These are phyloP conservation scores for Grammomys dolichurus DNA, from an alignment of 2,113 vertebrate genomes.

Conservation along the genomic window DNA sequence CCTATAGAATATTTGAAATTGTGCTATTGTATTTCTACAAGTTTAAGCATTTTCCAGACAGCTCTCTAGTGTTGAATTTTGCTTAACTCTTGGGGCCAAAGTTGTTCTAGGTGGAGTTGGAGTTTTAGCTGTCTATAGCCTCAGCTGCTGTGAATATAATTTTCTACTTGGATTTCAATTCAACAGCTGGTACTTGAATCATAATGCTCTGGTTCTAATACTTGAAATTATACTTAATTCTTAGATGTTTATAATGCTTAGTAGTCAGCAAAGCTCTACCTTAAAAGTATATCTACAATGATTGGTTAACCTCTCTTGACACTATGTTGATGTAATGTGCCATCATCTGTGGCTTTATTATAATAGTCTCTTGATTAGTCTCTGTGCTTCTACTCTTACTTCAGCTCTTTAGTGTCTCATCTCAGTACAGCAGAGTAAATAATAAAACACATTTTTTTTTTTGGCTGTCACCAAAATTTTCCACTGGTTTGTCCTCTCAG, in stretches of 20 bases:
- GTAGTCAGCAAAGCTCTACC: background rate
- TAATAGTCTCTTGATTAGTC: background rate
- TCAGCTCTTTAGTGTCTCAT: background rate
- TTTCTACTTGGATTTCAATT: conserved; percentile 15
- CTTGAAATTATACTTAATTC: conserved; percentile 1
- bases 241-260: background rate
- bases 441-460: background rate
- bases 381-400: background rate
- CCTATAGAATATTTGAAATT: background rate
- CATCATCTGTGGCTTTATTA: background rate
- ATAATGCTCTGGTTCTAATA: conserved; percentile 8
- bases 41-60: background rate
- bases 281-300: conserved; percentile 5
- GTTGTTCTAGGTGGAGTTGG: background rate
- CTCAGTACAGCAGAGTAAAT: background rate
- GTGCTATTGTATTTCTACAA: conserved; percentile 11
- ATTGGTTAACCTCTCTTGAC: background rate
- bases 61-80: background rate
- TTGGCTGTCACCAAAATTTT: background rate
- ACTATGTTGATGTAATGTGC: background rate
- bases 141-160: background rate
- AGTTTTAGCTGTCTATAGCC: background rate
- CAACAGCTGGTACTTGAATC: background rate
- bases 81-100: conserved; percentile 1
- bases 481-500: background rate